phyloP scores from a whole-genome alignment of 2,797 vertebrate genomes.

The Sparus aurata region DNA sequence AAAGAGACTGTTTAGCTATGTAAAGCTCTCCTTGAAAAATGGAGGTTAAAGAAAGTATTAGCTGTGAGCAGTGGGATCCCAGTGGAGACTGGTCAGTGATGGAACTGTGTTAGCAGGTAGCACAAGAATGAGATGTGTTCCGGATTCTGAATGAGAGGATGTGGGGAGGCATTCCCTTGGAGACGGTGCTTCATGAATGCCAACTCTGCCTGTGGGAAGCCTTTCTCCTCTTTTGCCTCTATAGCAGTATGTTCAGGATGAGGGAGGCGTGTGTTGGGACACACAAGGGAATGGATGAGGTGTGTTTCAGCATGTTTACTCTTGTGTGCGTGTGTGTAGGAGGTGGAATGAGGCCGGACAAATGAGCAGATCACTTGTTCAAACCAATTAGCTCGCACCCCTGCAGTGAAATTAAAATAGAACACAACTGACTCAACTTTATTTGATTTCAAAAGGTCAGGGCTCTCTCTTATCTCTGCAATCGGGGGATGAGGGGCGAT shows the following conservation, averaged over 20 bases:
- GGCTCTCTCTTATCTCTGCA: constrained; percentile 29
- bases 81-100: constrained; percentile 5
- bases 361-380: constrained; percentile 16
- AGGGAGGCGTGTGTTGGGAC: background rate
- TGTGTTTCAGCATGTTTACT: background rate
- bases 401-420: constrained; percentile 43
- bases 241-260: background rate
- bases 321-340: background rate
- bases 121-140: constrained; percentile 2
- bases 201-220: constrained; percentile 27
- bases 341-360: background rate
- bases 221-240: constrained; percentile 15
- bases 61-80: constrained; percentile 35
- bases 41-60: constrained; percentile 43
- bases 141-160: constrained; percentile 52
- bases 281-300: background rate
- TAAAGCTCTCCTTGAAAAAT: constrained; percentile 21
- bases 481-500: too few relatives aligned
- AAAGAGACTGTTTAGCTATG: background rate
- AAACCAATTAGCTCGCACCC: constrained; percentile 34
- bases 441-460: constrained; percentile 48
- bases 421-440: constrained; percentile 30
- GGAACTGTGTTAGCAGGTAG: constrained; percentile 3
- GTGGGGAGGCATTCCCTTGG: constrained; percentile 5
- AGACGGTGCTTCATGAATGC: constrained; percentile 25